Base-by-base conservation (phyloP, 2,797 vertebrate genomes). In the Acanthurus lineatus region DNA sequence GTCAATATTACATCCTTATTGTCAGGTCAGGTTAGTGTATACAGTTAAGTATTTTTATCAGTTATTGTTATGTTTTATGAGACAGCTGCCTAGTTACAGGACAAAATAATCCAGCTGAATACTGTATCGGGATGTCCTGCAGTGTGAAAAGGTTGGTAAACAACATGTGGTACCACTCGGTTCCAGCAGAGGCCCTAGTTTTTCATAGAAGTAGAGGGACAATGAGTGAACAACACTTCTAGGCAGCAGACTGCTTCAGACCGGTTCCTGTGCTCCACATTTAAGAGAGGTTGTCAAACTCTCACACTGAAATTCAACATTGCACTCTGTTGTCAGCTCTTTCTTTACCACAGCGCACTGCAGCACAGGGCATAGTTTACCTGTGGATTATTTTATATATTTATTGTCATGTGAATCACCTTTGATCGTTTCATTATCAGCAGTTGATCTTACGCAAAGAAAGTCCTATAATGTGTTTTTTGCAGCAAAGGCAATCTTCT, bases 191-290 rank as follows among this genome's bases (percentile, higher is more conserved):
- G 91, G 94, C 19, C 91, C 69, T 75, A 35, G 52, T 82, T 75
- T 86, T 69, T 84, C 82, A 84, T 54, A 79, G 61, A 85, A 88
- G 76, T 49, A 9, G 47, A n/a, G 48, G 44, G 56, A 73, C 70
- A 84, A 84, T 72, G 68, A 66, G 66, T 69, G 75, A 86, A 66
- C 73, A 82, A 58, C 82, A 77, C 54, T 72, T 73, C 25, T 56
- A 71, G 54, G 48, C 76, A 81, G 69, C 83, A 87, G 89, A 91
- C 93, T 87, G 93, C 94, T 81, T 92, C 87, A 94, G 91, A 95
- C 94, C 84, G 86, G 94, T 94, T 94, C 74, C 69, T 40, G 57
- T 90, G 88, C 67, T 87, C 87, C 70, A 91, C 80, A 85, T 90
- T 80, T 56, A 20, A 66, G 61, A 49, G 48, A 76, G 63, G 48